These are phyloP conservation scores for Papilio glaucus DNA, from an alignment of 1,140 invertebrate genomes.

Conservation along the genomic window DNA sequence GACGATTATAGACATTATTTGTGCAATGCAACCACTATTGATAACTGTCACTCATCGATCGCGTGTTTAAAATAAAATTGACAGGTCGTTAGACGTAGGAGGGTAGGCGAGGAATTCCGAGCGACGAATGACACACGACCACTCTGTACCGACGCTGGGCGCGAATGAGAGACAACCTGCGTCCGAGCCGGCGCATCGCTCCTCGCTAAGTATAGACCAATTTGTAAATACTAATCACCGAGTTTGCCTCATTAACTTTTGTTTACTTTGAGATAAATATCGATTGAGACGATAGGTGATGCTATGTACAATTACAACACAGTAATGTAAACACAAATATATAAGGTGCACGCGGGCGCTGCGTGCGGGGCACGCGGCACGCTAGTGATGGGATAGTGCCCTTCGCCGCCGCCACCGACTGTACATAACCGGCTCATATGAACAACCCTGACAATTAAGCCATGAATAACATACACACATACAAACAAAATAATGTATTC, in stretches of 20 bases:
- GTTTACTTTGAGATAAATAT: constrained; percentile 61
- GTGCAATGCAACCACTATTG: constrained; percentile 52
- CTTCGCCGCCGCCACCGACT: constrained; percentile 26
- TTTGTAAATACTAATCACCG: constrained; percentile 61
- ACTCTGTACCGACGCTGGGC: constrained; percentile 59
- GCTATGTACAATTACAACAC: constrained; percentile 42
- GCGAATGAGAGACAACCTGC: constrained; percentile 58
- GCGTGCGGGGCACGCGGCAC: constrained; percentile 66
- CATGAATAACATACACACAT: not conserved
- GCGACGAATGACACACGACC: constrained; percentile 53
- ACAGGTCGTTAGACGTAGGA: constrained; percentile 44
- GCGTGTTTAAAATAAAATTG: constrained; percentile 50
- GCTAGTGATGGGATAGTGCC: constrained; percentile 63
- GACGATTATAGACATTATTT: constrained; percentile 57
- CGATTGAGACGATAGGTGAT: constrained; percentile 55
- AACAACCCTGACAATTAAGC: constrained; percentile 29
- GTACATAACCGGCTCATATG: constrained; percentile 16
- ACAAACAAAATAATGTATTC: not conserved
- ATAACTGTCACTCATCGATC: constrained; percentile 60
- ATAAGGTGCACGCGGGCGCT: constrained; percentile 56
- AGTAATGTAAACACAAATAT: constrained; percentile 58
- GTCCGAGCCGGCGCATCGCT: constrained; percentile 41
- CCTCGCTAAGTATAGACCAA: constrained; percentile 50
- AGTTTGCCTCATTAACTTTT: constrained; percentile 54
- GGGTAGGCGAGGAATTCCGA: constrained; percentile 58